Conservation (phyloP, 2,888 invertebrate species). For the Sepiola atlantica region DNA sequence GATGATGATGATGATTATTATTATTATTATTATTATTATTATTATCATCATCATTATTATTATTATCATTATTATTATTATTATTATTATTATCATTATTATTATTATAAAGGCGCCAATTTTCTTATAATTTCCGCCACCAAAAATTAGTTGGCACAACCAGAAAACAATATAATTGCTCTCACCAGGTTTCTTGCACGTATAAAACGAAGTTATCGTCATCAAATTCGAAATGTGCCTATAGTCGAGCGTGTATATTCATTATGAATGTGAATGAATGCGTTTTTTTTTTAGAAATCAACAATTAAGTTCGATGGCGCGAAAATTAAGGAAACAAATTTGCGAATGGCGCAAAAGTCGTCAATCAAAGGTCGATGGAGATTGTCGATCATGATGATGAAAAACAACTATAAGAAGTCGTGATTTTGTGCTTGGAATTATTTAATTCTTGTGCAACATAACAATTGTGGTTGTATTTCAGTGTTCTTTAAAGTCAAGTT, state of each 20-base stretch:
- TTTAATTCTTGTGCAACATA: not conserved
- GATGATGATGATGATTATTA: too few relatives aligned
- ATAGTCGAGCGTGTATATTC: not conserved
- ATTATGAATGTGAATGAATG: not conserved
- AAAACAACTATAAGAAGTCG: not conserved
- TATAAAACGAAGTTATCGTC: not conserved
- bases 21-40: too few relatives aligned
- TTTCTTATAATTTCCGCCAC: not conserved
- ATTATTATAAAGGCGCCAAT: not conserved
- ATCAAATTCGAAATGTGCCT: not conserved
- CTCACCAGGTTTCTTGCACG: not conserved
- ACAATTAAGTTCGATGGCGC: not conserved
- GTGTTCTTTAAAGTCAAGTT: too few relatives aligned
- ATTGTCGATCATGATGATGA: not conserved
- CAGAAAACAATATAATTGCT: not conserved
- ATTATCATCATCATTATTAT: too few relatives aligned
- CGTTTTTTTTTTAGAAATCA: not conserved
- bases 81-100: too few relatives aligned
- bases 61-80: too few relatives aligned
- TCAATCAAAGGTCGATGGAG: not conserved
- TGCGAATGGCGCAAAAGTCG: not conserved
- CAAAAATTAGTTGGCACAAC: not conserved
- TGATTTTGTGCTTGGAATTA: not conserved
- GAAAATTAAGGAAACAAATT: not conserved
- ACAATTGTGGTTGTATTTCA: too few relatives aligned